Evolutionary conservation across 1,140 invertebrate genomes (phyloP), one percentile per base, ranked within the genome.

Genomic region (Sycophaga agraensis): DNA sequence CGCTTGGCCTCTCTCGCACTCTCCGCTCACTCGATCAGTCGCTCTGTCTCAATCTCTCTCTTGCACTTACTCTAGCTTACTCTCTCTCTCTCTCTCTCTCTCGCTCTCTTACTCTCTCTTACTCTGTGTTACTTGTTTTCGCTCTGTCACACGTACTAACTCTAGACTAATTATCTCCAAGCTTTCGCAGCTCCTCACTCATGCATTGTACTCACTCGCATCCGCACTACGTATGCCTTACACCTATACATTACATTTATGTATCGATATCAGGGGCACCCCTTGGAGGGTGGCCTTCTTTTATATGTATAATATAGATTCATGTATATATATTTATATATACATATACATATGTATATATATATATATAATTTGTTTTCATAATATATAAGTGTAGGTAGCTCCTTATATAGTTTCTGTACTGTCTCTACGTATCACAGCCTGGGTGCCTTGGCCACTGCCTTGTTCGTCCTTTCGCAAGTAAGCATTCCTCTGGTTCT

Each of bases 371-470:
- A 50, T 35, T 66, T 57, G 50, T 59, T 49, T 63, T 58, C 46
- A 60, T 66, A 66, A 73, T 77, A 76, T 73, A 75, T 77, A 77
- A 71, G 72, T 77, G 70, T 74, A 78, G 71, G 69, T 78, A 77
- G 70, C 70, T 78, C 71, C 73, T 79, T 77, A 77, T 78, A 78
- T 77, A 79, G 73, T 80, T 71, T 79, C 77, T 79, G 77, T 77
- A 78, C 77, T 79, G 78, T 80, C 73, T 80, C 77, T 80, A 79
- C 77, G 68, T 80, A 81, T 80, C 78, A 80, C 78, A 81, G 79
- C 79, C 79, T 79, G 77, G 72, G 77, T 78, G 76, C 76, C 77
- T 78, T 63, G 70, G 72, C 78, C 77, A 79, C 79, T 79, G 76
- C 73, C 75, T 70, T 65, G 66, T 24, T 46, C 69, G 60, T 58